A percentile compares a stretch with the other conserved stretches of the same genome.
phyloP scores from a whole-genome alignment of 92 coral and sea anemone genomes.

The Pocillopora meandrina region DNA sequence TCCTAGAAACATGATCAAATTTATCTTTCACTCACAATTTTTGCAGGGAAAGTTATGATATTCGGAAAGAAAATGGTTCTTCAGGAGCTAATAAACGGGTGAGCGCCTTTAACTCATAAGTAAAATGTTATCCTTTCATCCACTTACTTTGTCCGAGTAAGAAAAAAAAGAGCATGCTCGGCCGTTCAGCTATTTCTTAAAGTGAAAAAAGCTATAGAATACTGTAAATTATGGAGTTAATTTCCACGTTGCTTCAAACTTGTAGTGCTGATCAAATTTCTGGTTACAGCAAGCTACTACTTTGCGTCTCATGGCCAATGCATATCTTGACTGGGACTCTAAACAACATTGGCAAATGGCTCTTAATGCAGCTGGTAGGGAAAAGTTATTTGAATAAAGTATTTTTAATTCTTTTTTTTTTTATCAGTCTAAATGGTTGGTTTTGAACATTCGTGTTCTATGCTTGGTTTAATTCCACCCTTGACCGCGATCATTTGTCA shows the following conservation, averaged over 20 bases:
- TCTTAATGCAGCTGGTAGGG: constrained; percentile 91
- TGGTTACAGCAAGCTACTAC: constrained; percentile 69
- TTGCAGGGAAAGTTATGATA: constrained; percentile 86
- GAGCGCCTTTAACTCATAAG: not conserved
- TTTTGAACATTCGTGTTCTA: too few relatives aligned
- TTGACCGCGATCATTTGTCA: too few relatives aligned
- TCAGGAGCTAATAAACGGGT: constrained; percentile 82
- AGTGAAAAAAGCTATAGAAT: too few relatives aligned
- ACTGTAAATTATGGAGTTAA: too few relatives aligned
- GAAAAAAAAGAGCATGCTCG: too few relatives aligned
- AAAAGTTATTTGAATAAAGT: not conserved
- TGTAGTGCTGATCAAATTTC: not conserved
- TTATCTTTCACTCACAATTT: not conserved
- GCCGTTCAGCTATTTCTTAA: too few relatives aligned
- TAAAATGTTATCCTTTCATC: not conserved
- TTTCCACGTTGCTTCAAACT: not conserved
- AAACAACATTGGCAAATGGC: constrained; percentile 87
- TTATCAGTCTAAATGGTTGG: not conserved
- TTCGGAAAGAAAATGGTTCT: constrained; percentile 85
- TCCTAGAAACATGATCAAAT: too few relatives aligned
- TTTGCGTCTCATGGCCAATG: constrained; percentile 91
- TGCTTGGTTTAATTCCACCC: too few relatives aligned
- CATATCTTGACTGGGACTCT: constrained; percentile 94
- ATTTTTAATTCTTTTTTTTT: not conserved
- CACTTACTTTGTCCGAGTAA: too few relatives aligned